Percentiles rank a stretch among this genome's conserved stretches.
Conservation (phyloP, 1,140 invertebrate genomes). For the Cryptotermes secundus region DNA sequence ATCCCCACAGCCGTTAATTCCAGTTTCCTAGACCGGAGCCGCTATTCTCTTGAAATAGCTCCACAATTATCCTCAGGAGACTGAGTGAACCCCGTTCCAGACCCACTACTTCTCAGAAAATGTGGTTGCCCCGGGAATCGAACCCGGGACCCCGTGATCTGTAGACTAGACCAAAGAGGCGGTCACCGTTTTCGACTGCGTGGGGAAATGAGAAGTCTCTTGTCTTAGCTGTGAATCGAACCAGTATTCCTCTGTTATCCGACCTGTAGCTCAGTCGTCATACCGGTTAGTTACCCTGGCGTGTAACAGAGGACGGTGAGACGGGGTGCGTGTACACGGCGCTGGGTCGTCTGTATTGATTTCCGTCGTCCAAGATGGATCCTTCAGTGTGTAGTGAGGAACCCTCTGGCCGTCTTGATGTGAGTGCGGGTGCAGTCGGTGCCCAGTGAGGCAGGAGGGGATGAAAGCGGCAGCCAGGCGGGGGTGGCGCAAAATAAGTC, state of each 20-base stretch:
- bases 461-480: not conserved
- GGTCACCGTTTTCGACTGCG: not conserved
- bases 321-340: not conserved
- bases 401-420: not conserved
- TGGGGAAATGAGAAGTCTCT: not conserved
- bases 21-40: too few species aligned
- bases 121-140: too few species aligned
- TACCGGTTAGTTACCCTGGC: not conserved
- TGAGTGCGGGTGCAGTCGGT: not conserved
- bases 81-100: too few species aligned
- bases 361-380: conserved; percentile 15
- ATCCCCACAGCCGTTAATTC: too few species aligned
- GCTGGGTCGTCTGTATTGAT: not conserved
- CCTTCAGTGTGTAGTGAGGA: not conserved
- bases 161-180: too few species aligned
- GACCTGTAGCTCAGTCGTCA: too few species aligned
- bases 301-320: not conserved
- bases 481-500: not conserved
- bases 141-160: too few species aligned
- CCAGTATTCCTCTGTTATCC: not conserved
- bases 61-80: too few species aligned
- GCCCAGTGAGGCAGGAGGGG: not conserved
- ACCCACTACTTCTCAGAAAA: too few species aligned
- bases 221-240: too few species aligned
- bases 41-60: too few species aligned